Evolutionary conservation across 1,140 invertebrate species (phyloP).

Genomic region (Anadara kagoshimensis): DNA sequence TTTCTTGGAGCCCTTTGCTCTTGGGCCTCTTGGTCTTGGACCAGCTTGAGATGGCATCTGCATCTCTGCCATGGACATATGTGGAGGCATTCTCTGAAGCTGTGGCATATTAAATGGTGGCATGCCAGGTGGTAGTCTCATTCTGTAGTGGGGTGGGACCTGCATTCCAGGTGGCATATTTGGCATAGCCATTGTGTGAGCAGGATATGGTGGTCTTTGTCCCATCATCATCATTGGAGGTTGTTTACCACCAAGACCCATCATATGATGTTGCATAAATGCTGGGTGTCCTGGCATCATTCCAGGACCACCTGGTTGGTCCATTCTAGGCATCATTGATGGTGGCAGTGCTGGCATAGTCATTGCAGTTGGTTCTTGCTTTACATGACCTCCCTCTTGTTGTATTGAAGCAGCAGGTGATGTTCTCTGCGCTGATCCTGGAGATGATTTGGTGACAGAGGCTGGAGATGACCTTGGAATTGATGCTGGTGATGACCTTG

Average conservation of each 20-base stretch:
- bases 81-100: too few relatives aligned
- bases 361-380: background rate
- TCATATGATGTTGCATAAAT: slow-evolving; percentile 16
- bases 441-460: background rate
- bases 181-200: background rate
- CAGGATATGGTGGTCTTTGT: background rate
- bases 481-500: slow-evolving; percentile 8
- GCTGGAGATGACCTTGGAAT: background rate
- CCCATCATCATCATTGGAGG: background rate
- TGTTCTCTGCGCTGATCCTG: background rate
- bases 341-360: slow-evolving; percentile 2
- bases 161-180: background rate
- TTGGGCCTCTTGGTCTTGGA: too few relatives aligned
- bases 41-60: too few relatives aligned
- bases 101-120: too few relatives aligned
- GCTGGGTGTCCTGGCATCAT: slow-evolving; percentile 6
- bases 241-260: background rate
- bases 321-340: slow-evolving; percentile 15
- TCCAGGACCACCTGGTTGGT: background rate
- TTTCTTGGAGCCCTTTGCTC: too few relatives aligned
- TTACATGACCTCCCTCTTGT: background rate
- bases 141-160: background rate
- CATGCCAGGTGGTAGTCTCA: too few relatives aligned
- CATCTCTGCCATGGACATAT: too few relatives aligned
- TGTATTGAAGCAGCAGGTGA: slow-evolving; percentile 5